A percentile compares a stretch with the other conserved stretches of the same genome.
These are phyloP conservation scores for Antrozous pallidus DNA, from an alignment of 2,797 vertebrate species.

Conservation along the genomic window DNA sequence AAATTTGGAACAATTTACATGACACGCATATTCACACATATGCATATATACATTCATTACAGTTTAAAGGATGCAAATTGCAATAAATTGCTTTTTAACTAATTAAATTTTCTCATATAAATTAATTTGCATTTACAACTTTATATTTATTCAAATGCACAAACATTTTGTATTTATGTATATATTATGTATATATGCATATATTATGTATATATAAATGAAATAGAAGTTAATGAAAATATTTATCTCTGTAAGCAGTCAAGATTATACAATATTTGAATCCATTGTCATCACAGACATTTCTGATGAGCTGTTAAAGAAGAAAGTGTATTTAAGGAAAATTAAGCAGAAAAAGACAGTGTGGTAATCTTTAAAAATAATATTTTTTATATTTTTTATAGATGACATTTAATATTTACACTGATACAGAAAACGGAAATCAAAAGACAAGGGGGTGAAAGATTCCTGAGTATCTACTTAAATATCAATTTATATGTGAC, in stretches of 20 bases:
- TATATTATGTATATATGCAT: too few relatives aligned
- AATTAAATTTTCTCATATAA: conserved; percentile 52
- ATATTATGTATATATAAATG: too few relatives aligned
- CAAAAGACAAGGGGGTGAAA: background rate
- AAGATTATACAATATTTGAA: background rate
- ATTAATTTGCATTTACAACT: conserved; percentile 46
- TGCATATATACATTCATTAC: background rate
- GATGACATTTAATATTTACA: background rate
- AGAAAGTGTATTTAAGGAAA: background rate
- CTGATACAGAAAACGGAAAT: background rate
- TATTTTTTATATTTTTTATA: background rate
- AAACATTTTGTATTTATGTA: background rate
- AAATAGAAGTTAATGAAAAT: background rate
- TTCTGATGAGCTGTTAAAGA: background rate
- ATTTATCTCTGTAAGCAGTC: background rate
- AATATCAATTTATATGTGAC: background rate
- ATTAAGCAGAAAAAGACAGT: background rate
- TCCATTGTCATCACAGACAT: background rate
- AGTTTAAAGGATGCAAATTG: background rate
- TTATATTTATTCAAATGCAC: conserved; percentile 50
- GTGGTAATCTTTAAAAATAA: background rate
- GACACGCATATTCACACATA: background rate
- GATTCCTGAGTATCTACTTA: background rate
- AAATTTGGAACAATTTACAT: background rate
- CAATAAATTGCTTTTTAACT: conserved; percentile 49